Base-by-base conservation (phyloP, 2,113 vertebrate genomes). In the Vulpes lagopus region DNA sequence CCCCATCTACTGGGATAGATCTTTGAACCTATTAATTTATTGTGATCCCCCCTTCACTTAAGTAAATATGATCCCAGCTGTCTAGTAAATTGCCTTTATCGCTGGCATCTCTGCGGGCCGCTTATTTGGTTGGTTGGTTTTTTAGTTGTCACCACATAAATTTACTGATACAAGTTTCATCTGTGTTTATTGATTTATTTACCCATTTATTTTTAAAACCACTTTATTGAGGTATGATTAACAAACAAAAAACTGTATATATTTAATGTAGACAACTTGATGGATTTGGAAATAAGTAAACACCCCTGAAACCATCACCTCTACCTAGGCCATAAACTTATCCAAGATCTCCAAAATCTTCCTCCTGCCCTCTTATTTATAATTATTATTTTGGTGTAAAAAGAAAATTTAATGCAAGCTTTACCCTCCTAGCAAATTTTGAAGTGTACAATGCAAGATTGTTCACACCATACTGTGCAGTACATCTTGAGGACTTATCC, bases 21-120 rank as follows among this genome's bases (percentile, higher is more conserved):
- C 90, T 97, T 98, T 98, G 97, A 98, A 97, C 90, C 64, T 27
- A 93, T 62, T 94, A 92, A 86, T 98, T 97, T 98, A 97, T 96
- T 98, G 65, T 64, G 98, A 94, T 97, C 73, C 22, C 51, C 11
- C 43, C 51, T 98, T 98, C 93, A 96, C 73, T 96, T 76, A 96
- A 89, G 65, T 80, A 95, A 95, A 71, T 93, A 95, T 94, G 92
- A 94, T 97, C 64, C 62, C 93, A 98, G 2, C 89, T 96, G 78
- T 89, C 83, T 88, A 93, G 90, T 69, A 97, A 97, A 97, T 80
- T 62, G 30, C 49, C 96, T 97, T 97, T 87, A 95, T 96, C 53
- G n/a, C n/a, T 94, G 60, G 80, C 84, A 89, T 94, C 79, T 97
- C 74, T 97, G 65, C 17, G 95, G 83, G 15, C 53, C 71, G 62